Evolutionary conservation across 2,888 invertebrate genomes (phyloP), one percentile per base, ranked within the genome.

Genomic region (Apotomis betuletana): DNA sequence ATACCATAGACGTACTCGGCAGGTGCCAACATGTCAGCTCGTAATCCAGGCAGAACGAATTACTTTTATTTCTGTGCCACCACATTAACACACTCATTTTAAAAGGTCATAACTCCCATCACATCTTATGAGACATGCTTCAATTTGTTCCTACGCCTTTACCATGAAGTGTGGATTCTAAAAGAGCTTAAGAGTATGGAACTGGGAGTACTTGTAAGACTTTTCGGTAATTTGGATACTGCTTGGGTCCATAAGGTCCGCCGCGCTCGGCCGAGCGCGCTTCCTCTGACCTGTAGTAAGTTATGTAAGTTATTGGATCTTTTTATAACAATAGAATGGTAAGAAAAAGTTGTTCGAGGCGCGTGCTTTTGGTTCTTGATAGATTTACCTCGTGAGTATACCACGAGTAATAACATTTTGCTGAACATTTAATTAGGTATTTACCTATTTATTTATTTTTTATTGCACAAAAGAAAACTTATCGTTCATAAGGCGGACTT

Each of bases 251-350:
- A 83, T 84, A 84, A 82, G 82, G 79, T 77, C 75, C 74, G 80
- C 76, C 81, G 83, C 78, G 90, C 90, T 89, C 82, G 76, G 82
- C 83, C 79, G 79, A 91, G 90, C 91, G 79, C 81, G 80, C 79
- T 87, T 90, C 90, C 90, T 86, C 85, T 77, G 81, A 65, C 59
- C 70, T 51, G 59, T 51, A 27, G 15, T 51, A 44, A 54, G 64
- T 70, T 69, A 41, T 62, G 64, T 59, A 46, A 54, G 59, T 36
- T 67, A 57, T 70, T 65, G 60, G 54, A 60, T 44, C n/a, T 65
- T 65, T 54, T 64, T 63, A 58, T 44, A 5, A 36, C 54, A 54
- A 54, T 44, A 12, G 69, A 36, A 46, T 10, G 10, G n/a, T 44
- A 49, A 55, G 59, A 51, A 70, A 69, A 55, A 69, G 38, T 59